Percentiles rank a stretch among this genome's conserved stretches.
phyloP scores from a whole-genome alignment of 2,797 vertebrate species.

The Hirundo rustica region DNA sequence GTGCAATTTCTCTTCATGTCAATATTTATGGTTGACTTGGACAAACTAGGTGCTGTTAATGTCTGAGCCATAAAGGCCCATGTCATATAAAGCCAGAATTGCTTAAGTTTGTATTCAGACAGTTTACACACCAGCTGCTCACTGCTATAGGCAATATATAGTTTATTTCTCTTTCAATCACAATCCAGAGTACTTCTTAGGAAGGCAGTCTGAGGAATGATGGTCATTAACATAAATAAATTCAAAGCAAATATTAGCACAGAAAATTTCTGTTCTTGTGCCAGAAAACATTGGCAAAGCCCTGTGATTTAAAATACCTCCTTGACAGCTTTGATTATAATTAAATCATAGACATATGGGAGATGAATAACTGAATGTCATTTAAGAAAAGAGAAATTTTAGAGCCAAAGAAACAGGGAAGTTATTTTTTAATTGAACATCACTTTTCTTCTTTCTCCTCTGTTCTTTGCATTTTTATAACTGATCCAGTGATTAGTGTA shows the following conservation, averaged over 20 bases:
- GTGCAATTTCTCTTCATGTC: not conserved
- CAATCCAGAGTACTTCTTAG: slow-evolving; percentile 7
- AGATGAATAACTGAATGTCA: slow-evolving; percentile 50
- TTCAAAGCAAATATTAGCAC: slow-evolving; percentile 60
- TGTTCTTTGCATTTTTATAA: not conserved
- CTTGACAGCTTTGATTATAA: slow-evolving; percentile 69
- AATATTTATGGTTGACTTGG: not conserved
- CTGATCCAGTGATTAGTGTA: not conserved
- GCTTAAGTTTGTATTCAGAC: slow-evolving; percentile 36
- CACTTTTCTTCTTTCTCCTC: not conserved
- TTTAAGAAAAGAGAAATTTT: slow-evolving; percentile 40
- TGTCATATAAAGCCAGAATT: slow-evolving; percentile 6
- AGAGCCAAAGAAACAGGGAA: slow-evolving; percentile 10
- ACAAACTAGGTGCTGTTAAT: slow-evolving; percentile 4
- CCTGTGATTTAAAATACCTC: slow-evolving; percentile 63
- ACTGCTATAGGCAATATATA: slow-evolving; percentile 23
- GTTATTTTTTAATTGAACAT: not conserved
- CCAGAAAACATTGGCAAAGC: slow-evolving; percentile 57
- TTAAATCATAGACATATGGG: slow-evolving; percentile 73
- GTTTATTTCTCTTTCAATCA: slow-evolving; percentile 58
- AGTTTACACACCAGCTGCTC: slow-evolving; percentile 48
- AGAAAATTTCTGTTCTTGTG: slow-evolving; percentile 32
- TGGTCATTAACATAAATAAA: slow-evolving; percentile 69
- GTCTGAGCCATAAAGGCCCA: not conserved
- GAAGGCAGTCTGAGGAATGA: slow-evolving; percentile 41